These are phyloP conservation scores for Enoplolaimus lenunculus DNA, from an alignment of 2,888 invertebrate genomes.

Conservation along the genomic window DNA sequence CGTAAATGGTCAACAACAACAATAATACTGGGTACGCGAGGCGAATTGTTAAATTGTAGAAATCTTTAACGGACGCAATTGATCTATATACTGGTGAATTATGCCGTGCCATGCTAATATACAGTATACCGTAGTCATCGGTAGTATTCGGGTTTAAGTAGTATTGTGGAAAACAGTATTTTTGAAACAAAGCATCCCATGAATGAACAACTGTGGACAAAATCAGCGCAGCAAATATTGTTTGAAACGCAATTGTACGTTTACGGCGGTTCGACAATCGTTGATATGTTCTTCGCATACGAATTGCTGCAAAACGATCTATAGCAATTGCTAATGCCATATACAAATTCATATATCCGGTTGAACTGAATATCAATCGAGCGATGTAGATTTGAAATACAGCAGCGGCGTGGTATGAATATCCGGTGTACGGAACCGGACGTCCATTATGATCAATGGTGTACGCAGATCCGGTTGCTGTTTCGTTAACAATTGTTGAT, in stretches of 20 bases:
- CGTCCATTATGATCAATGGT: not conserved
- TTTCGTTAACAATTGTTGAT: not conserved
- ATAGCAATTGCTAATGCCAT: conserved; percentile 10
- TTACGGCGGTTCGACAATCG: not conserved
- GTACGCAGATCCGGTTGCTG: not conserved
- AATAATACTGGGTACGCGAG: conserved; percentile 6
- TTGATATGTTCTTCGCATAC: not conserved
- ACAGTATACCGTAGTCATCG: not conserved
- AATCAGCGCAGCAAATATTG: not conserved
- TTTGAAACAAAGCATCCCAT: conserved; percentile 11
- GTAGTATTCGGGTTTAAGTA: no score
- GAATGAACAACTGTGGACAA: not conserved
- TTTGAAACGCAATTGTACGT: not conserved
- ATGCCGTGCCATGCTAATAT: not conserved
- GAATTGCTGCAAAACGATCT: conserved; percentile 6
- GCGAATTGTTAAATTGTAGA: conserved; percentile 5
- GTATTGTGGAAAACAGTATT: not conserved
- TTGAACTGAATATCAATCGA: not conserved
- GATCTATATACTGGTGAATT: not conserved
- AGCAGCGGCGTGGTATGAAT: not conserved
- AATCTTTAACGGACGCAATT: not conserved
- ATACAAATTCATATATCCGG: conserved; percentile 12
- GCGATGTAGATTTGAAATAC: conserved; percentile 1
- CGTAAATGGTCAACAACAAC: not conserved
- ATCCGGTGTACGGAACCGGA: not conserved